Percentiles rank a stretch among this genome's conserved stretches.
These are phyloP conservation scores for Sitobion miscanthi DNA, from an alignment of 1,140 invertebrate species.

Conservation along the genomic window DNA sequence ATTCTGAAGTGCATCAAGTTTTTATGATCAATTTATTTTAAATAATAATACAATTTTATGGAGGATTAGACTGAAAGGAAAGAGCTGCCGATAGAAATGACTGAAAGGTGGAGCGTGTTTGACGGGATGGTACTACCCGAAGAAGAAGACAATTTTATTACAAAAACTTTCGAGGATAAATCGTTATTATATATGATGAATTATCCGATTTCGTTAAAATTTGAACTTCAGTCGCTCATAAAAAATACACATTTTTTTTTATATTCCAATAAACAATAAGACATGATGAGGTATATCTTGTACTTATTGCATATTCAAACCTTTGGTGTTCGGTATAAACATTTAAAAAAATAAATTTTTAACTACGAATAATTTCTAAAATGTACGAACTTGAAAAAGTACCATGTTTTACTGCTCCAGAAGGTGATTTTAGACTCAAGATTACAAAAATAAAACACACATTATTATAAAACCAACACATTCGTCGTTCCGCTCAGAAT, in stretches of 20 bases:
- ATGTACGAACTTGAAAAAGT: background rate
- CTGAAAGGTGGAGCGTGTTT: too few relatives aligned
- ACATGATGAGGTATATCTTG: background rate
- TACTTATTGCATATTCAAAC: background rate
- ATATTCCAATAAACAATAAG: background rate
- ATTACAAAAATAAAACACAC: background rate
- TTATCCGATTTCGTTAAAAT: background rate
- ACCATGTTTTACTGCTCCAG: background rate
- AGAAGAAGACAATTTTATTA: too few relatives aligned
- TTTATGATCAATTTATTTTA: background rate
- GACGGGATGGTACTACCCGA: too few relatives aligned
- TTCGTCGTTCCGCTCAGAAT: background rate
- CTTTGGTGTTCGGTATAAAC: background rate
- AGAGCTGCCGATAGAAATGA: too few relatives aligned
- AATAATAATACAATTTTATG: background rate
- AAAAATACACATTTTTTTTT: background rate
- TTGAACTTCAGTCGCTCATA: background rate
- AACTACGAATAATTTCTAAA: background rate
- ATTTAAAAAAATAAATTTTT: background rate
- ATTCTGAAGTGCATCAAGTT: background rate
- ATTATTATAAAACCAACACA: background rate
- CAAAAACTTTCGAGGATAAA: background rate
- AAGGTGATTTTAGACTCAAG: background rate
- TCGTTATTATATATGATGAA: background rate
- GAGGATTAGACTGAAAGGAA: too few relatives aligned